A percentile compares a stretch with the other conserved stretches of the same genome.
These are phyloP conservation scores for Phenganax subtilis DNA, from an alignment of 92 coral and sea anemone species.

Conservation along the genomic window DNA sequence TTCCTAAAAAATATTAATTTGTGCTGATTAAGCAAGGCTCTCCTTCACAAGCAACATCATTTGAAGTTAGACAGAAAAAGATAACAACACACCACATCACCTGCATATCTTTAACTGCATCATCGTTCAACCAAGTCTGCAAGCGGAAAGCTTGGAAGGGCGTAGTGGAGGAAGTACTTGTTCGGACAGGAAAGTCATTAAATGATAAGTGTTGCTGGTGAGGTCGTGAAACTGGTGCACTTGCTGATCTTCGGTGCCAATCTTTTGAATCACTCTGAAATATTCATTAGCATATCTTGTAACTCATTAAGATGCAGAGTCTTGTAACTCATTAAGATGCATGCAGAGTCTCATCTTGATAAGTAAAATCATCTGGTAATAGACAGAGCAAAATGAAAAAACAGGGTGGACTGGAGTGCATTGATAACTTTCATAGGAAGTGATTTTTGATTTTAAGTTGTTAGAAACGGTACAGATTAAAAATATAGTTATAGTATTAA, in stretches of 20 bases:
- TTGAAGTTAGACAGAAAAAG: background rate
- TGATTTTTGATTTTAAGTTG: background rate
- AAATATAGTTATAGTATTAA: background rate
- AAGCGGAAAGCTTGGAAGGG: conserved; percentile 40
- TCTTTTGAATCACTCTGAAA: background rate
- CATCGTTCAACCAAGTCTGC: conserved; percentile 87
- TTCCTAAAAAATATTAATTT: conserved; percentile 53
- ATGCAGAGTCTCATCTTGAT: too few species aligned
- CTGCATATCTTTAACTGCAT: conserved; percentile 82
- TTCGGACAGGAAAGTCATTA: background rate
- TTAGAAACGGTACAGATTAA: background rate
- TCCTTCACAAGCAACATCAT: background rate
- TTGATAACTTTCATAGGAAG: background rate
- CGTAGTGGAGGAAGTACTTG: background rate
- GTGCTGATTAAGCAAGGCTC: background rate
- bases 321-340: background rate
- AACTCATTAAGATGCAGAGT: too few species aligned
- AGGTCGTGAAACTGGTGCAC: conserved; percentile 8
- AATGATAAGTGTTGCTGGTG: conserved; percentile 27
- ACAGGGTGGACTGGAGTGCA: background rate
- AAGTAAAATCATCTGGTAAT: too few species aligned
- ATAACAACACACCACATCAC: conserved; percentile 31
- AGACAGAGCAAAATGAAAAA: too few species aligned
- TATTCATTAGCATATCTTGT: background rate
- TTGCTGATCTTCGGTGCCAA: background rate